Evolutionary conservation across 2,113 vertebrate genomes (phyloP).

Genomic region (Dipodomys spectabilis): DNA sequence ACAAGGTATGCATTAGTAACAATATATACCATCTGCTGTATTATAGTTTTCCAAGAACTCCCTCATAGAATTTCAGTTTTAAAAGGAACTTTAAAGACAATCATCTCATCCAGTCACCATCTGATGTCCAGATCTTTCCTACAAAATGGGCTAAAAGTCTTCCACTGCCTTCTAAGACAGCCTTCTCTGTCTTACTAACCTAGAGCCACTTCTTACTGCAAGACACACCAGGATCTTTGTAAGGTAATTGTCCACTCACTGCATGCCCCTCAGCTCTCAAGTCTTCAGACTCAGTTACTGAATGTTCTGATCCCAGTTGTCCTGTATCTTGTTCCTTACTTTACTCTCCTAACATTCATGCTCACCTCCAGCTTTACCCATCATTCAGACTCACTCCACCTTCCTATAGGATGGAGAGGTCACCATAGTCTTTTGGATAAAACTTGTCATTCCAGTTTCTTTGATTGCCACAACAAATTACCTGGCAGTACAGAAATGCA

Average conservation of each 20-base stretch:
- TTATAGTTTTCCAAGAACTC: constrained; percentile 6
- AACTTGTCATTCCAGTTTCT: background rate
- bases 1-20: background rate
- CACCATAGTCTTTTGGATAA: background rate
- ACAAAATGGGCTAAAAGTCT: background rate
- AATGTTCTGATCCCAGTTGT: background rate
- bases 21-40: background rate
- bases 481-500: background rate
- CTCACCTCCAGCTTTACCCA: background rate
- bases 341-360: background rate
- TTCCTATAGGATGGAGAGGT: background rate
- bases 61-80: background rate
- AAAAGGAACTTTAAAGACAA: background rate
- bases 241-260: background rate
- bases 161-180: background rate
- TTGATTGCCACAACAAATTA: constrained; percentile 10
- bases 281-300: background rate
- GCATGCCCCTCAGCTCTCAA: background rate
- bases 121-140: background rate
- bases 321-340: background rate
- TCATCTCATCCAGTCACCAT: background rate
- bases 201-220: background rate
- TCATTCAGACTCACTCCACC: background rate
- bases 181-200: background rate
- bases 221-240: background rate